Base-by-base conservation (phyloP, 92 coral and sea anemone genomes). In the Porites divaricata region DNA sequence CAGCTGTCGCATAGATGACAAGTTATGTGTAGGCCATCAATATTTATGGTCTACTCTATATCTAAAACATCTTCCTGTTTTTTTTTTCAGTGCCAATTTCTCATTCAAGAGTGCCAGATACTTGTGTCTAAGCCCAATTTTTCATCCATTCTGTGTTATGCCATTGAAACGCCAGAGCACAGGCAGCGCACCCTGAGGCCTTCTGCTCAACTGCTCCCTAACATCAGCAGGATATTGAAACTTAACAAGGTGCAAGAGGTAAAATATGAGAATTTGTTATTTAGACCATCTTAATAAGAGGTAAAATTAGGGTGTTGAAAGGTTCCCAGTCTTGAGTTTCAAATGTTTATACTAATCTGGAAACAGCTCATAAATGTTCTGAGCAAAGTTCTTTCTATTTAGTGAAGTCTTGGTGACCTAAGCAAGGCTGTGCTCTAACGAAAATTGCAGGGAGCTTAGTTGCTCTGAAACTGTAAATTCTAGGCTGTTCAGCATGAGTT, bases 161-260 rank as follows among this genome's bases (percentile, higher is more conserved):
- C 99, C 21, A 90, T 96, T 92, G 99, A 96, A 83, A 96, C 93
- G 48, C 99, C 98, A 57, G 99, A 96, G 53, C 98, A 95, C 77
- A 90, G 91, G 74, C 99, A 96, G 80, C 93, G 95, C 79, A 92
- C 95, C n/a, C 63, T 96, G 85, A 91, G 90, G 70, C 97, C 99
- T 52, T 91, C 95, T n/a, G 66, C 93, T 35, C 99, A 95, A 52
- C 90, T 96, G 51, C 74, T 96, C 58, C 94, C 92, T 1, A 96
- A 96, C 61, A 91, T 96, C 66, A 95, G 99, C 92, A 95, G 93
- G 61, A 88, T 93, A 13, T 89, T 96, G 76, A 96, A 95, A 85
- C 93, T 96, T 20, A 96, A 92, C 73, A 92, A 91, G 65, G 99
- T 96, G 7, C 99, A 96, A 82, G 99, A 96, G 99, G 99, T 96